phyloP scores from a whole-genome alignment of 2,888 invertebrate species.

The Pterobdella sp. region DNA sequence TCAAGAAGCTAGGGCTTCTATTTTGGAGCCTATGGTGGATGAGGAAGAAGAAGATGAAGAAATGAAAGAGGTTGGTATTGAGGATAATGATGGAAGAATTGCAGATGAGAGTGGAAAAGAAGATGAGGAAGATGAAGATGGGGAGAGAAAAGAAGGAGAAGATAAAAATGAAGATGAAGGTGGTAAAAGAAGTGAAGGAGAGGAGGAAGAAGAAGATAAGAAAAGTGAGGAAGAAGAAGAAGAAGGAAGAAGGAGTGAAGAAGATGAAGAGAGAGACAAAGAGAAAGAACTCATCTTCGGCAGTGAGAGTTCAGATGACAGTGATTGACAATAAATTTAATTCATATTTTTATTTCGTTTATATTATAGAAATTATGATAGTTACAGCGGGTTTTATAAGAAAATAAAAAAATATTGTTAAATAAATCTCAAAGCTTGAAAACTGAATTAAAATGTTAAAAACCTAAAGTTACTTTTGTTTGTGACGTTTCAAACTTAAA shows the following conservation, averaged over 20 bases:
- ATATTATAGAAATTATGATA: too few relatives aligned
- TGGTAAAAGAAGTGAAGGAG: neutral
- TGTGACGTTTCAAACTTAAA: too few relatives aligned
- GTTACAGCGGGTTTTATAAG: too few relatives aligned
- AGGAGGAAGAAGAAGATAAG: too few relatives aligned
- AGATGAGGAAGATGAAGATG: constrained; percentile 7
- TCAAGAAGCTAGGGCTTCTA: constrained; percentile 38
- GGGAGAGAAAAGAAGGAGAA: neutral
- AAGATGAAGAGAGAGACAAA: neutral
- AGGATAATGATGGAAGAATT: constrained; percentile 9
- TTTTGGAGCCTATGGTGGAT: constrained; percentile 25
- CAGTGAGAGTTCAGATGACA: constrained; percentile 23
- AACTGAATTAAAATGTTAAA: too few relatives aligned
- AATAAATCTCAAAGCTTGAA: too few relatives aligned
- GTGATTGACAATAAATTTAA: constrained; percentile 20
- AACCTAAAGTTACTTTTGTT: too few relatives aligned
- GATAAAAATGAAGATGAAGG: neutral
- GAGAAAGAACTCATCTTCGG: constrained; percentile 17
- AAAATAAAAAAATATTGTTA: too few relatives aligned
- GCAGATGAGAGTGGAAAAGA: neutral
- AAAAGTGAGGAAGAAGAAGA: constrained; percentile 24
- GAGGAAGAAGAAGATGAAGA: constrained; percentile 25
- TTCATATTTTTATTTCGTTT: too few relatives aligned
- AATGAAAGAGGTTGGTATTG: neutral
- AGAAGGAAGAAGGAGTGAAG: neutral